phyloP scores from a whole-genome alignment of 2,113 vertebrate species.

The Triplophysa tibetana region DNA sequence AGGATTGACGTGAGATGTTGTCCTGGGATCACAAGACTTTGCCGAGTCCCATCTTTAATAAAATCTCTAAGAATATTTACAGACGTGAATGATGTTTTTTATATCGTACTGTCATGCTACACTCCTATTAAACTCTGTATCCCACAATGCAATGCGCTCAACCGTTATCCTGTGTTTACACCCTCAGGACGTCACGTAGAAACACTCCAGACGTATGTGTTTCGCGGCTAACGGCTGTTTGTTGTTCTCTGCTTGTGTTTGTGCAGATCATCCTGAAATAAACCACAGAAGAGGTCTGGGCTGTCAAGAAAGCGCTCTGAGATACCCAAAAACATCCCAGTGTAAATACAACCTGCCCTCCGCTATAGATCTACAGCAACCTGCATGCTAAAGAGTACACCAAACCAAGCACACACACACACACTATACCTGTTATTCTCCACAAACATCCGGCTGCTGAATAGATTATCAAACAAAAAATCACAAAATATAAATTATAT shows the following conservation, averaged over 20 bases:
- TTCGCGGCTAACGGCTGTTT: not conserved
- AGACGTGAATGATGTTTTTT: too few relatives aligned
- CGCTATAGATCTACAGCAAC: slow-evolving; percentile 95
- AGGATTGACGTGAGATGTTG: not conserved
- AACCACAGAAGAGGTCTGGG: slow-evolving; percentile 78
- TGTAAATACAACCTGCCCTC: slow-evolving; percentile 97
- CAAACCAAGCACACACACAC: slow-evolving; percentile 51
- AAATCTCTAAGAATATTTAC: not conserved
- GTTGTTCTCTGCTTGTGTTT: slow-evolving; percentile 54
- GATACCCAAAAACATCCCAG: slow-evolving; percentile 89
- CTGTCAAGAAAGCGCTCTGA: slow-evolving; percentile 89
- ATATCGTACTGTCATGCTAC: too few relatives aligned
- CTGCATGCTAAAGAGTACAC: slow-evolving; percentile 94
- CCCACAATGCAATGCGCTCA: too few relatives aligned
- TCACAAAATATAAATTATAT: slow-evolving; percentile 41
- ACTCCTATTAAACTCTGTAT: too few relatives aligned
- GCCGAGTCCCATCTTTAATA: not conserved
- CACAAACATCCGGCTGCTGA: slow-evolving; percentile 43
- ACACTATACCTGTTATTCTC: slow-evolving; percentile 68
- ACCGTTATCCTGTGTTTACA: too few relatives aligned
- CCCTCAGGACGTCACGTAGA: not conserved
- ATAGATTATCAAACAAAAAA: slow-evolving; percentile 51
- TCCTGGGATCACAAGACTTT: not conserved
- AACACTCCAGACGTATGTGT: not conserved
- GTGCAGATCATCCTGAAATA: slow-evolving; percentile 99